Base-by-base conservation (phyloP, 1,140 invertebrate species). In the Megathymus violae region DNA sequence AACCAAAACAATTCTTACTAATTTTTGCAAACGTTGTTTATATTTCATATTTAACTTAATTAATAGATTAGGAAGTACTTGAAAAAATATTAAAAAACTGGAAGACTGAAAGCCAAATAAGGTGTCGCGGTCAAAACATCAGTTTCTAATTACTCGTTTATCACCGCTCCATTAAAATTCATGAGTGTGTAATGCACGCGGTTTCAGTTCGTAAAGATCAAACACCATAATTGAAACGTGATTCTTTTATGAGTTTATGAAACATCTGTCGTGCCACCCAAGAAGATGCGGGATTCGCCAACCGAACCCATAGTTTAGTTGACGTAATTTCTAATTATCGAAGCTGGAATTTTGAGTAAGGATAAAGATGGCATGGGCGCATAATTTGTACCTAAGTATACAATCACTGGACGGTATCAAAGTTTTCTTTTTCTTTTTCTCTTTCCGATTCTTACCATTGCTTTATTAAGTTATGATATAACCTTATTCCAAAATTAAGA, bases 201-300 rank as follows among this genome's bases (percentile, higher is more conserved):
- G 65, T 78, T 78, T 79, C 62, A 58, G 56, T 48, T 67, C 76
- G 69, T 74, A 82, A 83, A 66, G 69, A 76, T 66, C 64, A 50
- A 64, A 68, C 46, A 58, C 51, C 58, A 65, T 83, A 79, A 82
- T 85, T 78, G 81, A 82, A 78, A 78, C 66, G 71, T 76, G 67
- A 71, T 73, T 76, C 75, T 79, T 25, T 82, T 70, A 70, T 71
- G 63, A 77, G 69, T 74, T 72, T 71, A 46, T 38, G 43, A 38
- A 74, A 67, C 78, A 81, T 84, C 78, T 82, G 78, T 65, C 70
- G 63, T 63, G 40, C 83, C 80, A 84, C 83, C 81, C 83, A 86
- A 68, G 82, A 71, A 16, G 83, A 41, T 48, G 54, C 22, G 52
- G 51, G 41, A 34, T 17, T 34, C 52, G 41, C 19, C 14, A 17